These are phyloP conservation scores for Benitochromis conjunctus DNA, from an alignment of 2,113 vertebrate species.

Conservation along the genomic window DNA sequence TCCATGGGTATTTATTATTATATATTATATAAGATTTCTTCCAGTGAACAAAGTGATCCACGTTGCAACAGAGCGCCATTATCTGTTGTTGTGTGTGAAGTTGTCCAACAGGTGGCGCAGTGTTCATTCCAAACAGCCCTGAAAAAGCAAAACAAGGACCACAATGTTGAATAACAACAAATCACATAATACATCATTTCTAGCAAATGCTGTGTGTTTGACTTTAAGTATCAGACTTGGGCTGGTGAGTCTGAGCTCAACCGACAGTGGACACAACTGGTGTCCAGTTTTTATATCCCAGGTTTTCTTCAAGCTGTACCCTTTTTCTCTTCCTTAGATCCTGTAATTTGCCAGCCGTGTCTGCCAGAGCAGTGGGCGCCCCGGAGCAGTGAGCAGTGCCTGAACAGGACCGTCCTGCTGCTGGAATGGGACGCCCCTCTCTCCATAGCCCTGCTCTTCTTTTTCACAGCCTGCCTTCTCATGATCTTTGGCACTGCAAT, in stretches of 20 bases:
- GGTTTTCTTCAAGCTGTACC: background rate
- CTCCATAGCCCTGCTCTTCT: slow-evolving; percentile 59
- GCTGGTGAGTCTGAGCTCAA: background rate
- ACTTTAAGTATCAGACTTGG: background rate
- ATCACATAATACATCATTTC: background rate
- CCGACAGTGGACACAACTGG: background rate
- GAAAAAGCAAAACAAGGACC: background rate
- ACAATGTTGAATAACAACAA: background rate
- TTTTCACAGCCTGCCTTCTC: slow-evolving; percentile 71
- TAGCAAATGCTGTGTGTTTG: background rate
- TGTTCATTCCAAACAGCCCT: background rate
- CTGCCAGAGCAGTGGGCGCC: slow-evolving; percentile 70
- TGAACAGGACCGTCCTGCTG: slow-evolving; percentile 53
- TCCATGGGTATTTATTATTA: background rate
- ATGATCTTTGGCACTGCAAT: slow-evolving; percentile 57
- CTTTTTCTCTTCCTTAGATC: slow-evolving; percentile 53
- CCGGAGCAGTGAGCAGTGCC: slow-evolving; percentile 59
- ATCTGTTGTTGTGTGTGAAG: background rate
- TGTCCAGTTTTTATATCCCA: background rate
- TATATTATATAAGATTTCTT: background rate
- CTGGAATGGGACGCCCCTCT: slow-evolving; percentile 65
- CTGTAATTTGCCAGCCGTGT: slow-evolving; percentile 71
- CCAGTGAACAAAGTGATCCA: background rate
- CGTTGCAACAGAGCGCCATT: background rate
- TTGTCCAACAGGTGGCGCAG: slow-evolving; percentile 44